phyloP scores from a whole-genome alignment of 2,888 invertebrate genomes.

The Orthosia incerta region DNA sequence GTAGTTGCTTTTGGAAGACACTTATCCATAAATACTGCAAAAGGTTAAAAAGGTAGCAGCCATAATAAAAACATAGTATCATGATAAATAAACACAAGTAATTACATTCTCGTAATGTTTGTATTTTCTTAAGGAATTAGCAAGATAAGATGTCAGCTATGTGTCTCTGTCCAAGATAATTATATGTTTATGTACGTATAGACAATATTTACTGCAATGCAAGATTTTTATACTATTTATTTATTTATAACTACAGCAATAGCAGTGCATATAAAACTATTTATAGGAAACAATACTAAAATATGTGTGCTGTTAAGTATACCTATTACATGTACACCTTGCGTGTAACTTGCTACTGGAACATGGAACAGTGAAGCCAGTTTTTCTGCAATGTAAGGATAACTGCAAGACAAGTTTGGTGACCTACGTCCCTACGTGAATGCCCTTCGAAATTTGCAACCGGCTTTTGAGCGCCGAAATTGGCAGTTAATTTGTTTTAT shows the following conservation, averaged over 20 bases:
- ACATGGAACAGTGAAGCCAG: neutral
- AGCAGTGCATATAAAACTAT: too few relatives aligned
- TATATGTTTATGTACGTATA: slow-evolving; percentile 9
- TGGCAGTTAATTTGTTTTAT: neutral
- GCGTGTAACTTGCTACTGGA: neutral
- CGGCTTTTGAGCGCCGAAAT: neutral
- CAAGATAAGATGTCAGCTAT: slow-evolving; percentile 27
- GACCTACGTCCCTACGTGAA: neutral
- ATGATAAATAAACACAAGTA: slow-evolving; percentile 1
- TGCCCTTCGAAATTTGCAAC: slow-evolving; percentile 2
- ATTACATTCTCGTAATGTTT: neutral
- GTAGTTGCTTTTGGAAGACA: too few relatives aligned
- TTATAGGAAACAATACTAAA: too few relatives aligned
- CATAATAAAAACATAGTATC: neutral
- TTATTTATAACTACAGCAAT: too few relatives aligned
- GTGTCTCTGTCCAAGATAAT: neutral
- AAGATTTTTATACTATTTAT: neutral
- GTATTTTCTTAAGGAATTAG: slow-evolving; percentile 31
- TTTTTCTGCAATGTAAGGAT: neutral
- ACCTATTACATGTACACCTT: too few relatives aligned
- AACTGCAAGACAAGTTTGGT: slow-evolving; percentile 29
- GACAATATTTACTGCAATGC: slow-evolving; percentile 9
- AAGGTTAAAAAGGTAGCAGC: neutral
- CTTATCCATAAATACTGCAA: neutral
- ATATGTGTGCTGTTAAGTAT: too few relatives aligned